Percentiles rank a stretch among this genome's conserved stretches.
Conservation (phyloP, 2,888 invertebrate genomes). For the Phengaris alcon region DNA sequence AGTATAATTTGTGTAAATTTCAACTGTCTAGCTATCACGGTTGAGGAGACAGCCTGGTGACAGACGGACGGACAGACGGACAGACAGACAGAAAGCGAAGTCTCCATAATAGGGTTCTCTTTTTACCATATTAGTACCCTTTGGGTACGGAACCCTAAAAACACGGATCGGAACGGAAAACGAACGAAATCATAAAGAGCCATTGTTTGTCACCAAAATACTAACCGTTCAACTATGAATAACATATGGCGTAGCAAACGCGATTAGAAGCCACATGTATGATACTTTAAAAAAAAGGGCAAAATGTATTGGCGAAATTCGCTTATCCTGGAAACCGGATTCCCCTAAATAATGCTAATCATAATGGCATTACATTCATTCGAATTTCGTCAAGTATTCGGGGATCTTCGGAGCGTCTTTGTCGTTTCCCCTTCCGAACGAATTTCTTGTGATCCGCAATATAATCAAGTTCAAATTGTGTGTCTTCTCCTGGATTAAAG, state of each 20-base stretch:
- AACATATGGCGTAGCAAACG: slow-evolving; percentile 72
- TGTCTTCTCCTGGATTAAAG: slow-evolving; percentile 24
- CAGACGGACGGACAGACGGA: too few relatives aligned
- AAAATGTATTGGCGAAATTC: slow-evolving; percentile 70
- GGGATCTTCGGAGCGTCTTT: slow-evolving; percentile 62
- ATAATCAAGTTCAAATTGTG: slow-evolving; percentile 55
- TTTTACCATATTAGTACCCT: too few relatives aligned
- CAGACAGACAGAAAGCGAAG: too few relatives aligned
- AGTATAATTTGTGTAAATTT: too few relatives aligned
- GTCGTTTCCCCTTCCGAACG: slow-evolving; percentile 49
- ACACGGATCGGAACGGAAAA: not conserved
- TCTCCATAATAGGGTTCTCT: too few relatives aligned
- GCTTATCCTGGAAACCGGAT: slow-evolving; percentile 75
- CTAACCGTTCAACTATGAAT: slow-evolving; percentile 71
- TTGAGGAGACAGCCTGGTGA: too few relatives aligned
- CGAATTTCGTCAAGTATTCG: slow-evolving; percentile 73
- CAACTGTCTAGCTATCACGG: too few relatives aligned
- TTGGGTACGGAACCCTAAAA: not conserved
- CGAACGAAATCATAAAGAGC: not conserved
- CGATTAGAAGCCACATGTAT: slow-evolving; percentile 74
- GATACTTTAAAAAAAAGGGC: slow-evolving; percentile 61
- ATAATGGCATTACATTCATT: slow-evolving; percentile 78
- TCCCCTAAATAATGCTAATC: slow-evolving; percentile 78
- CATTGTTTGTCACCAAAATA: slow-evolving; percentile 58
- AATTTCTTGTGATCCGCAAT: slow-evolving; percentile 64